Evolutionary conservation across 2,113 vertebrate genomes (phyloP).

Genomic region (Sitta europaea): DNA sequence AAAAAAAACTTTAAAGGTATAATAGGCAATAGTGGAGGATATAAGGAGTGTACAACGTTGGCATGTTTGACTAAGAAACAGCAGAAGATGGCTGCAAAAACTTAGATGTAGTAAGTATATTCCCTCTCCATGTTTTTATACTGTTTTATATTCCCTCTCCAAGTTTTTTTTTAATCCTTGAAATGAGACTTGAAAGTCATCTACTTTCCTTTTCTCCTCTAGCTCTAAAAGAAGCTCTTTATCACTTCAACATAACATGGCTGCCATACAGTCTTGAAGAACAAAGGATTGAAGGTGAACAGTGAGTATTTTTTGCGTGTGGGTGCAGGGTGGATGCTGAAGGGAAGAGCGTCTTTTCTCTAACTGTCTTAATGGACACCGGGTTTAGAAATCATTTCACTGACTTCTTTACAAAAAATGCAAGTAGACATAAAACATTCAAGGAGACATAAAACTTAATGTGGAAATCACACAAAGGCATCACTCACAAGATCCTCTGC

Average conservation of each 20-base stretch:
- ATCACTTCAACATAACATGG: background rate
- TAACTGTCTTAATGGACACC: background rate
- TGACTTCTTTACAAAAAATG: background rate
- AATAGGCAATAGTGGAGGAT: background rate
- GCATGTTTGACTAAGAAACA: background rate
- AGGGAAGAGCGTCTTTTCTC: background rate
- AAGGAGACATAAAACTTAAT: background rate
- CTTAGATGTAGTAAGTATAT: background rate
- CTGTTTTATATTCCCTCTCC: background rate
- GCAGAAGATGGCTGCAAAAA: background rate
- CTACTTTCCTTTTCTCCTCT: background rate
- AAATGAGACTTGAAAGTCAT: background rate
- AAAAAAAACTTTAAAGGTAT: background rate
- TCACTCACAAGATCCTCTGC: background rate
- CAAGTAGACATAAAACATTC: background rate
- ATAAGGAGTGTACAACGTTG: fast-evolving
- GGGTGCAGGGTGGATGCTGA: background rate
- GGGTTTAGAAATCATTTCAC: background rate
- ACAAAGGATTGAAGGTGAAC: background rate
- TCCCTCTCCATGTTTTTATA: background rate
- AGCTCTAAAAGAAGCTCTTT: background rate
- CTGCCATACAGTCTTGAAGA: background rate
- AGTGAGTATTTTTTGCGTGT: background rate
- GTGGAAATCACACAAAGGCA: background rate
- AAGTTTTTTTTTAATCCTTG: background rate